Evolutionary conservation across 2,888 invertebrate genomes (phyloP), one percentile per base, ranked within the genome.

Genomic region (Phaedon cochleariae): DNA sequence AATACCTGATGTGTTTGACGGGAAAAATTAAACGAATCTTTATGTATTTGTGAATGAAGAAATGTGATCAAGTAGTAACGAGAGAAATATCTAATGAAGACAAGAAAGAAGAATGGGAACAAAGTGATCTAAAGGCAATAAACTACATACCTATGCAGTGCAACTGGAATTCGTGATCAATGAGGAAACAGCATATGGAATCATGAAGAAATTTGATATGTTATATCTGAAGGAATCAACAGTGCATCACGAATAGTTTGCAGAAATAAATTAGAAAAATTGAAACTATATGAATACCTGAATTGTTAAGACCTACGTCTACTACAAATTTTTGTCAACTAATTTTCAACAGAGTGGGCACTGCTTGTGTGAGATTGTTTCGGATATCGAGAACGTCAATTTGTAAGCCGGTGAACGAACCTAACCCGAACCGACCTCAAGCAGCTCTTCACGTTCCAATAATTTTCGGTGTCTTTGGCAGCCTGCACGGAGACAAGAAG

Each of bases 401-500:
- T 41, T 15, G 41, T 15, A 4, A 15, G 1, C 15, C 41, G 41
- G n/a, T 41, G n/a, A 15, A 41, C 15, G 41, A 41, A 41, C 41
- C 15, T 15, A 12, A 41, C n/a, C n/a, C n/a, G n/a, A 10, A 2
- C 3, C 41, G 15, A 41, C 41, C 41, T 41, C n/a, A n/a, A n/a
- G n/a, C n/a, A n/a, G 41, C 41, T 41, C 41, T 2, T 41, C 41
- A 41, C 41, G 41, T 41, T 41, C 15, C 41, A 41, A 41, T 41
- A 41, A 41, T 41, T 41, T 41, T 41, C 41, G 41, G 41, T 15
- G 41, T 15, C 41, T 41, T 41, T 41, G 41, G 41, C 48, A 48
- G 57, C 41, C 41, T 17, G 31, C 57, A 57, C 55, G 34, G 15
- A 45, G 63, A 69, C 68, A 70, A 71, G 69, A 73, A 66, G 63